Base-by-base conservation (phyloP, 2,797 vertebrate genomes). In the Allobates femoralis region DNA sequence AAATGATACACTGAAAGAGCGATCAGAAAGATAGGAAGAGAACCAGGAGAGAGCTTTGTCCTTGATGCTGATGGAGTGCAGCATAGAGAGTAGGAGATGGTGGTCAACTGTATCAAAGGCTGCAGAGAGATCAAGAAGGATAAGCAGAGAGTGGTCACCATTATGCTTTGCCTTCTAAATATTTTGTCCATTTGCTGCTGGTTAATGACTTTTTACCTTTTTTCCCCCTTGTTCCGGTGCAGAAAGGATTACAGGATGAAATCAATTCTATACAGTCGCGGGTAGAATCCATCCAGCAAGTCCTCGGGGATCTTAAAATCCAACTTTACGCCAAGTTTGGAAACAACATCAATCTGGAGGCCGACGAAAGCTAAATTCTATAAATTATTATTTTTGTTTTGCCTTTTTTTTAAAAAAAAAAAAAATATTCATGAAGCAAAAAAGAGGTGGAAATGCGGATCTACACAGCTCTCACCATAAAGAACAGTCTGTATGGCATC, bases 341-440 rank as follows among this genome's bases (percentile, higher is more conserved):
- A 78, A 98, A 97, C 93, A 99, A 98, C 93, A 99, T 99, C 91
- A 99, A 99, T 91, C 95, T 99, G 85, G 98, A 99, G 91, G 97
- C 97, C 2, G 97, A 99, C 84, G 97, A 99, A 89, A 98, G 96
- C 93, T 99, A 94, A 96, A 94, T 79, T 28, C 90, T 91, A 91
- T 90, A 83, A 84, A 89, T 90, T 85, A 77, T 82, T 84, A 12
- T 64, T 88, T 89, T 86, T 84, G 88, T 30, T 5, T 92, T 90
- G 41, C 41, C 11, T 46, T 46, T 46, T 46, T 46, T n/a, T n/a
- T n/a, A n/a, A 8, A 11, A 11, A 46, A 81, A 90, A 90, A 85
- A n/a, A n/a, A n/a, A n/a, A 91, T 93, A 94, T 94, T 95, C 93
- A 93, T 94, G 93, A 94, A 46, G 64, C 50, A 75, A 53, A 66